Conservation (phyloP, 2,888 invertebrate genomes). For the Agrochola circellaris region DNA sequence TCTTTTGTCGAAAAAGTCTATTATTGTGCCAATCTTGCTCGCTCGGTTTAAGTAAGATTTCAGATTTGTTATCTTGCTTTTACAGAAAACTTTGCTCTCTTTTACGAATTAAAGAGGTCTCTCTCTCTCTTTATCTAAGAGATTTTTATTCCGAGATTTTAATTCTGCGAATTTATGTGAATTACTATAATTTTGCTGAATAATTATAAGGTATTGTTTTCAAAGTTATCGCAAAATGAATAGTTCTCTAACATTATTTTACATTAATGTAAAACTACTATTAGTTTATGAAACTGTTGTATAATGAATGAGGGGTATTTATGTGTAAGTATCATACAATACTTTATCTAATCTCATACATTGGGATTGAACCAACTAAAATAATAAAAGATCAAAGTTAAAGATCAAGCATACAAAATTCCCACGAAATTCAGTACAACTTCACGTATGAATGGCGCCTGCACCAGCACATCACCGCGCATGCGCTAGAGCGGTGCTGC, state of each 20-base stretch:
- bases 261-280: too few relatives aligned
- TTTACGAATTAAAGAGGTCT: conserved; percentile 17
- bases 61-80: conserved; percentile 43
- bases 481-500: too few relatives aligned
- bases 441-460: too few relatives aligned
- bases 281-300: too few relatives aligned
- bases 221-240: neutral
- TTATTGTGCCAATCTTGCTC: conserved; percentile 30
- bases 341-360: too few relatives aligned
- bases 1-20: conserved; percentile 34
- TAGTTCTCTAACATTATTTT: conserved; percentile 2
- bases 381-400: too few relatives aligned
- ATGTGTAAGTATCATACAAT: too few relatives aligned
- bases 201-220: conserved; percentile 12
- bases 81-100: conserved; percentile 29
- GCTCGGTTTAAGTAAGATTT: conserved; percentile 38
- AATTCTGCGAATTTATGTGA: conserved; percentile 8
- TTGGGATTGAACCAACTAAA: too few relatives aligned
- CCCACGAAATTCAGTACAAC: too few relatives aligned
- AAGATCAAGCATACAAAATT: too few relatives aligned
- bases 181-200: conserved; percentile 12
- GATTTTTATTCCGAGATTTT: conserved; percentile 17
- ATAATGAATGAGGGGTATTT: too few relatives aligned
- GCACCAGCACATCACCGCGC: too few relatives aligned
- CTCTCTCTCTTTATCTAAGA: conserved; percentile 17